Base-by-base conservation (phyloP, 2,113 vertebrate species). In the Calyptomena viridis region DNA sequence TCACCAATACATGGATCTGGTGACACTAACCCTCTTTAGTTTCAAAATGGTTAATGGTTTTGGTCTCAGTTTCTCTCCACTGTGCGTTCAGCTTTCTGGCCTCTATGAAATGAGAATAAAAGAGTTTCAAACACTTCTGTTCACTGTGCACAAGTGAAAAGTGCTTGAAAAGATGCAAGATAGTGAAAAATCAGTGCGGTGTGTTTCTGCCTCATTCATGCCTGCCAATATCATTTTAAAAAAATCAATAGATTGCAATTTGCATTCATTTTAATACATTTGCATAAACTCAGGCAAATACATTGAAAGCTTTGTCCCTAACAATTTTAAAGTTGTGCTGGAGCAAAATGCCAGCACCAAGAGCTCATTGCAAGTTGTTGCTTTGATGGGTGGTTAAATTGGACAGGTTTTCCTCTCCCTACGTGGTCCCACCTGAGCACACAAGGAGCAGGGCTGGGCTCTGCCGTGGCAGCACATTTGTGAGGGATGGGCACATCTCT, bases 201-300 rank as follows among this genome's bases (percentile, higher is more conserved):
- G 92, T 90, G 92, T 93, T 95, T 86, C 92, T 87, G 72, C 93
- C 83, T 96, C 83, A 84, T 88, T 95, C 90, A 81, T 14, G 88
- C 90, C 94, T 96, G 94, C 93, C 96, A 96, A 96, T 96, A 97
- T 80, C 30, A 84, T 96, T 93, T 63, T 1, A 46, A 94, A 93
- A 95, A 96, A 96, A 96, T 89, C 93, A 95, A 97, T 97, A 96
- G 96, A 97, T 97, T 97, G 95, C 96, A 97, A 97, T 97, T 97
- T 95, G 96, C 96, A 97, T 97, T 96, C 81, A 96, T 96, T 95
- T 95, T 90, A 94, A 97, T 97, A 96, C 35, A 96, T 97, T 96
- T 97, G 85, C 95, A 97, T 97, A 92, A 95, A 72, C 71, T 11
- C 69, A 68, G 79, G 69, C 79, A 95, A 84, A 95, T 87, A 90